Evolutionary conservation across 2,888 invertebrate genomes (phyloP), one percentile per base, ranked within the genome.

Genomic region (Lasioglossum vierecki): DNA sequence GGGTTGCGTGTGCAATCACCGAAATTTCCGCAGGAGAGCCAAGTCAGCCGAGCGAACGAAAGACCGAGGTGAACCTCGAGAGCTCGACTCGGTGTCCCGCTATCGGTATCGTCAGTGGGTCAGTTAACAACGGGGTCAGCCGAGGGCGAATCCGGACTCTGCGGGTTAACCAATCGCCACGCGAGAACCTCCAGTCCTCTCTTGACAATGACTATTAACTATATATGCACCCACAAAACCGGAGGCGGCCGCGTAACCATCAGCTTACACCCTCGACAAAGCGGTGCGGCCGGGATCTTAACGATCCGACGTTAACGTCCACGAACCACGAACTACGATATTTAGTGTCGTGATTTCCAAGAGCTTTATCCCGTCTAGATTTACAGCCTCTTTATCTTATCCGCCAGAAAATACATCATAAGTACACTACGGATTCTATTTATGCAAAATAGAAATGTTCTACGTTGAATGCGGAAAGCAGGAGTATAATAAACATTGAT

Each of bases 121-220:
- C 91, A 91, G 91, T 91, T 91, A 89, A 89, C 91, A 91, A 91
- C 84, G 91, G 88, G 91, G 91, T 91, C 91, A 91, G 86, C 82
- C 88, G 89, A 91, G 91, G 91, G 91, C 91, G 90, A 91, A 90
- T 91, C 88, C 87, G 90, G 90, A 85, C 74, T 84, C 74, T 86
- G 88, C 89, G 85, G 90, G 91, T 91, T 91, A 88, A 77, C 90
- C 91, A 90, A 90, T 91, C 85, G 81, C 83, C 76, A 79, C 85
- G 82, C 78, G 53, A 9, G 77, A 84, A 80, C 60, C 79, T 77
- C 73, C 81, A 53, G 80, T 86, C 78, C 53, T 53, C 80, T 84
- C 83, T 74, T 86, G 81, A 88, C 87, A 88, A 89, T 89, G 83
- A 86, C 79, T 84, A 88, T 90, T 89, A 89, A 89, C 89, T 83